Evolutionary conservation across 2,888 invertebrate species (phyloP).

Genomic region (Neoaliturus tenellus): DNA sequence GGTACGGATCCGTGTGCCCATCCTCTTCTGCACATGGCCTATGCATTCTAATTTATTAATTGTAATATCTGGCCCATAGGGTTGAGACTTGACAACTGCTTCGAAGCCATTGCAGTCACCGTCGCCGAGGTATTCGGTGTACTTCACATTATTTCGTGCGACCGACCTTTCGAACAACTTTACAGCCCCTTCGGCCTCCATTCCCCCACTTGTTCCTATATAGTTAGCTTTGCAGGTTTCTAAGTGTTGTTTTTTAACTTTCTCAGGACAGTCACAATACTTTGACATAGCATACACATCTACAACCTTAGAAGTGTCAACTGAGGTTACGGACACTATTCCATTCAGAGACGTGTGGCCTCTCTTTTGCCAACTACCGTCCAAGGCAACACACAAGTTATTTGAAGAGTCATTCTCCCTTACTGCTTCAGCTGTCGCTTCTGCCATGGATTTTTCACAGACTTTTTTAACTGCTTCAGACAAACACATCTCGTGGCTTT

Average conservation of each 20-base stretch:
- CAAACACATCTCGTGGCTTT: neutral
- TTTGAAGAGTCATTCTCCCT: neutral
- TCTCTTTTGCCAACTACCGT: neutral
- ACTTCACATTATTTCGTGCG: neutral
- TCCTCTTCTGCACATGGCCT: constrained; percentile 21
- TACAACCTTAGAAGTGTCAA: neutral
- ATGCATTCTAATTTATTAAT: constrained; percentile 25
- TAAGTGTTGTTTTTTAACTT: neutral
- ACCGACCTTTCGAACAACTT: neutral
- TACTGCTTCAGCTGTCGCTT: neutral
- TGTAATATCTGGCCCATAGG: neutral
- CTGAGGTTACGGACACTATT: neutral
- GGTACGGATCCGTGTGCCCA: neutral
- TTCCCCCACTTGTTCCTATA: constrained; percentile 26
- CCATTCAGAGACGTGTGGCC: neutral
- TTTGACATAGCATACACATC: constrained; percentile 12
- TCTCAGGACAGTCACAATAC: constrained; percentile 6
- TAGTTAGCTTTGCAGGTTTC: constrained; percentile 23
- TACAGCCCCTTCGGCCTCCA: constrained; percentile 24
- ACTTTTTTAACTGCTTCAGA: neutral
- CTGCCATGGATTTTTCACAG: constrained; percentile 13
- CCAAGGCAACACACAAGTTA: neutral
- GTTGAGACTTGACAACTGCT: neutral
- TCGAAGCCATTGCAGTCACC: constrained; percentile 15
- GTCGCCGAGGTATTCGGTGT: constrained; percentile 20